phyloP scores from a whole-genome alignment of 2,888 invertebrate genomes.

The Dysmachus trigonus region DNA sequence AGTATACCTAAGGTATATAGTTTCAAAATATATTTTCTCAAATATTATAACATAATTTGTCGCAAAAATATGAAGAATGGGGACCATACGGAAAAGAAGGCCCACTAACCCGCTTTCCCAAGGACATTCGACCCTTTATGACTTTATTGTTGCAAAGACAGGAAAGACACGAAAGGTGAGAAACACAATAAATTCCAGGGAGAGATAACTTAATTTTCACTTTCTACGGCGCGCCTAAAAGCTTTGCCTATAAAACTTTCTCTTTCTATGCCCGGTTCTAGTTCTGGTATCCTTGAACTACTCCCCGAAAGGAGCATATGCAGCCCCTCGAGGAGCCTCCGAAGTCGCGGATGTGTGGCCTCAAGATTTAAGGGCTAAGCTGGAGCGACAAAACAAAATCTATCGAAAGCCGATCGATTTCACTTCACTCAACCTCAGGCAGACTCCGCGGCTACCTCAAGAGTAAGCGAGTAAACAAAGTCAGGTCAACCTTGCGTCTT shows the following conservation, averaged over 20 bases:
- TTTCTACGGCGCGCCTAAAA: background rate
- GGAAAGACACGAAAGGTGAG: conserved; percentile 1
- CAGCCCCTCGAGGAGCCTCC: background rate
- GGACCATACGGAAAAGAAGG: background rate
- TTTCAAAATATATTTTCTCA: background rate
- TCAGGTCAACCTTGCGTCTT: background rate
- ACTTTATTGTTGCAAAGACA: background rate
- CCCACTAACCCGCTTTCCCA: background rate
- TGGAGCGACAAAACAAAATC: background rate
- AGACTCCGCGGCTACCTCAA: background rate
- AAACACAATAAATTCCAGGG: conserved; percentile 1
- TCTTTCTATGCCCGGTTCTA: background rate
- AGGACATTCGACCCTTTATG: background rate
- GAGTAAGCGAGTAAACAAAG: background rate
- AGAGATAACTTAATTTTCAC: conserved; percentile 2
- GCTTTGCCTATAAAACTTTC: conserved; percentile 1
- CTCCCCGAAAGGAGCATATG: background rate
- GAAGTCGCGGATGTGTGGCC: background rate
- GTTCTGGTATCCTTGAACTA: conserved; percentile 10
- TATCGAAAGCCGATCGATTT: background rate
- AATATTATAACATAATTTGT: background rate
- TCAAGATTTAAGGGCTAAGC: background rate
- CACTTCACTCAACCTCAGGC: background rate
- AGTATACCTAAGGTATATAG: no score
- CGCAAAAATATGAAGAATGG: background rate